Base-by-base conservation (phyloP, 2,113 vertebrate species). In the Paedocypris sp. region DNA sequence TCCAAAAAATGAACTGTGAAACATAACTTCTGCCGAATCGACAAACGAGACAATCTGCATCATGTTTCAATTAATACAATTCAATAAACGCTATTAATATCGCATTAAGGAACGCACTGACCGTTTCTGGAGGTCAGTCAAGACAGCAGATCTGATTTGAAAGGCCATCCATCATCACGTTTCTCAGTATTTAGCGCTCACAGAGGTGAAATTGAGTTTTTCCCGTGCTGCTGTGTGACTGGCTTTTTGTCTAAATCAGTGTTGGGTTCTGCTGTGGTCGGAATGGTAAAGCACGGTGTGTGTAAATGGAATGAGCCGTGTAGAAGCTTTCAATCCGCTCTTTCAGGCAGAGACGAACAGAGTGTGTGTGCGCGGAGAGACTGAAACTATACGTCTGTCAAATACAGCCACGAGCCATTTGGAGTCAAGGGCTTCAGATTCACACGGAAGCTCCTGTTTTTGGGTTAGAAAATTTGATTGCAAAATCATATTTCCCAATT, bases 131-230 rank as follows among this genome's bases (percentile, higher is more conserved):
- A 41, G 42, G 36, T 49, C 42, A 49, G 60, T 64, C 61, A 68
- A 64, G 28, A 43, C 8, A 56, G 54, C 16, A 22, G 18, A 33
- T 16, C 42, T 22, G 29, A 49, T 67, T 60, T 50, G 57, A 41
- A 42, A 38, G 6, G 35, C 35, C 49, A 64, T 52, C 48, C 57
- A 47, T 68, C 65, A 68, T 7, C 65, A 39, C 13, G 12, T 46
- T 51, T 28, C 47, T 31, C 2, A 10, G 16, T 33, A 39, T 50
- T 39, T 15, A 49, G 31, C 39, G 26, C 33, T 67, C 42, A 18
- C 46, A 6, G 15, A 19, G n/a, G 35, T 36, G 64, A 64, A 59
- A 52, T 25, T 16, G 15, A 39, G 60, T 58, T 42, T 72, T 60
- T 49, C 57, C 56, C 45, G 52, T 58, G 65, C 51, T 51, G 19